Evolutionary conservation across 2,113 vertebrate genomes (phyloP).

Genomic region (Mirounga angustirostris): DNA sequence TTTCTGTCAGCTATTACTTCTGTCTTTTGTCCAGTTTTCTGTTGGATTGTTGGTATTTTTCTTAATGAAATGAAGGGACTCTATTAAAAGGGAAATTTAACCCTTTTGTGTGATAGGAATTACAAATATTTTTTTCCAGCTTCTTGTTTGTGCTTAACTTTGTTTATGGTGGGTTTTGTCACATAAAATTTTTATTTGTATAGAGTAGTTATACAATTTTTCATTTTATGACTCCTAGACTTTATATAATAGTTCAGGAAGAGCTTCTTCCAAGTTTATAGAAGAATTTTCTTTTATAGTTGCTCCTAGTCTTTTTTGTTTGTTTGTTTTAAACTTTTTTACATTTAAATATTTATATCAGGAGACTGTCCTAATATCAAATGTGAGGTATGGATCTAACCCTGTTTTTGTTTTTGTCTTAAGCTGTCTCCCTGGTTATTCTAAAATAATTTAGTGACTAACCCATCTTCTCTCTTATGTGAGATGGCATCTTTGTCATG

Average conservation of each 20-base stretch:
- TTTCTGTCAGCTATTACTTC: neutral
- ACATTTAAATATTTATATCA: constrained; percentile 17
- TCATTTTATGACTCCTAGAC: neutral
- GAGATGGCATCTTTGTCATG: constrained; percentile 6
- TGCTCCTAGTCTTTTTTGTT: neutral
- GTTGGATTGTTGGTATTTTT: constrained; percentile 15
- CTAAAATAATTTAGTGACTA: constrained; percentile 25
- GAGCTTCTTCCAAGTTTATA: neutral
- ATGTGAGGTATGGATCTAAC: neutral
- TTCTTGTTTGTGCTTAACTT: constrained; percentile 26
- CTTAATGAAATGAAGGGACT: neutral
- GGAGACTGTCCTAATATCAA: neutral
- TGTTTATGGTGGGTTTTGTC: constrained; percentile 10
- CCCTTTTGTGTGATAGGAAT: neutral
- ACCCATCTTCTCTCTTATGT: constrained; percentile 23
- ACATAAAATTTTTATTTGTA: neutral
- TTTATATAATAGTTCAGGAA: constrained; percentile 44
- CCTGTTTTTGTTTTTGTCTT: constrained; percentile 20
- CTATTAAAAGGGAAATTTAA: constrained; percentile 18
- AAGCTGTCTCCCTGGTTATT: neutral
- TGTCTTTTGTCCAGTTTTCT: neutral
- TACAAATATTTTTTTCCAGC: neutral
- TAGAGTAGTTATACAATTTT: neutral
- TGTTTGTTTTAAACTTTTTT: neutral
- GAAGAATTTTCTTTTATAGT: neutral